Base-by-base conservation (phyloP, 2,797 vertebrate species). In the Holocentrus rufus region DNA sequence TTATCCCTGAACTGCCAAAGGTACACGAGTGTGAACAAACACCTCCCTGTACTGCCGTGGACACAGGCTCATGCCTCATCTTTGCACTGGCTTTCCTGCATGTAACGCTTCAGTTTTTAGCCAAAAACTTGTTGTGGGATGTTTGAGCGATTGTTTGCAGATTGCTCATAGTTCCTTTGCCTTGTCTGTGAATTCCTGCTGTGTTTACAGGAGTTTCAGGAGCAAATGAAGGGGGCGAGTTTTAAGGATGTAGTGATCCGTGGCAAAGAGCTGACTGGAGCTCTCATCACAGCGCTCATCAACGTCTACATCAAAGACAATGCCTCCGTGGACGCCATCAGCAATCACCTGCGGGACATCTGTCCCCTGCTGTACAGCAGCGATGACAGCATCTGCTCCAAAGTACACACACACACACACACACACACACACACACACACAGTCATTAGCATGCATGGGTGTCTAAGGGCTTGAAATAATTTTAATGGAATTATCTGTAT, bases 271-370 rank as follows among this genome's bases (percentile, higher is more conserved):
- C 84, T 99, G 80, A 95, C 94, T 0, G 98, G 98, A 22, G 97
- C 97, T 0, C 94, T 99, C 18, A 94, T 98, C 87, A 96, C 97
- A 0, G 97, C 97, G 6, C 94, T 99, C 66, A 97, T 99, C 88
- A 99, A 96, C 76, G 96, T 96, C 74, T 99, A 99, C 65, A 99
- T 99, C 88, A 95, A 96, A 92, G 98, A 99, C 88, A 97, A 95
- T 0, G 96, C 97, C 20, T 95, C 96, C 11, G 97, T 99, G 39
- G 97, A 99, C 76, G 95, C 95, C 72, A 95, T 99, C 87, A 99
- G 97, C 84, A 90, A 89, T 78, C 98, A 97, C 85, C 91, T 99
- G 67, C 93, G 97, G n/a, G 96, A 98, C 55, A 94, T 95, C 80
- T 99, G 97, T 77, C 97, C 98, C 0, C 92, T 98, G 78, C 94